Conservation (phyloP, 2,113 vertebrate species). For the Eudyptes chrysolophus region DNA sequence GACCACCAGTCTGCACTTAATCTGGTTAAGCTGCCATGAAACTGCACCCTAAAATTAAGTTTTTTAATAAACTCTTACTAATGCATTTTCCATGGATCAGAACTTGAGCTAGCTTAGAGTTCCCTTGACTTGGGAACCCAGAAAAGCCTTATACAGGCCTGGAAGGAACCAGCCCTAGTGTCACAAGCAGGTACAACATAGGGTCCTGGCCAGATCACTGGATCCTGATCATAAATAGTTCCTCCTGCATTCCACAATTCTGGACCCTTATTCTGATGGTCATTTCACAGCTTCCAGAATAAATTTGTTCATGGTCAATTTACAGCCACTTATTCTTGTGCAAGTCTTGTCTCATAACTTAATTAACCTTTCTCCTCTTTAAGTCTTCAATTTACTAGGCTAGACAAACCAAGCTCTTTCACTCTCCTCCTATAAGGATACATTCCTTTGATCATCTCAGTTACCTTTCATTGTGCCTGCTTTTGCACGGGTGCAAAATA, state of each 20-base stretch:
- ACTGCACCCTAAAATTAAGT: neutral
- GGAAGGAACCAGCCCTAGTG: neutral
- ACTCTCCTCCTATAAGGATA: neutral
- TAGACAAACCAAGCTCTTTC: neutral
- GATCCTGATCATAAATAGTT: fast-evolving
- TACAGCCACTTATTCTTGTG: neutral
- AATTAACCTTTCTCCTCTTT: neutral
- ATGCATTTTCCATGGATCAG: neutral
- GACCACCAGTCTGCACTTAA: neutral
- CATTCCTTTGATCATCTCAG: neutral
- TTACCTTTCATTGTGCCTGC: neutral
- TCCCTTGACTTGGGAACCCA: neutral
- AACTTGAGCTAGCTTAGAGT: neutral
- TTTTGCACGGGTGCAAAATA: neutral
- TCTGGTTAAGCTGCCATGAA: neutral
- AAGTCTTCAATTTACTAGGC: neutral
- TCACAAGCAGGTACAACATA: neutral
- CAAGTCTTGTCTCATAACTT: neutral
- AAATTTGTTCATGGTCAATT: neutral
- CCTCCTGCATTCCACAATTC: neutral
- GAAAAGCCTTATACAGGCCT: neutral
- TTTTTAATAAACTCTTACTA: too few relatives aligned
- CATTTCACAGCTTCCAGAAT: neutral
- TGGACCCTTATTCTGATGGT: neutral
- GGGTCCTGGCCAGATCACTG: neutral